Base-by-base conservation (phyloP, 2,113 vertebrate species). In the Melospiza melodia region DNA sequence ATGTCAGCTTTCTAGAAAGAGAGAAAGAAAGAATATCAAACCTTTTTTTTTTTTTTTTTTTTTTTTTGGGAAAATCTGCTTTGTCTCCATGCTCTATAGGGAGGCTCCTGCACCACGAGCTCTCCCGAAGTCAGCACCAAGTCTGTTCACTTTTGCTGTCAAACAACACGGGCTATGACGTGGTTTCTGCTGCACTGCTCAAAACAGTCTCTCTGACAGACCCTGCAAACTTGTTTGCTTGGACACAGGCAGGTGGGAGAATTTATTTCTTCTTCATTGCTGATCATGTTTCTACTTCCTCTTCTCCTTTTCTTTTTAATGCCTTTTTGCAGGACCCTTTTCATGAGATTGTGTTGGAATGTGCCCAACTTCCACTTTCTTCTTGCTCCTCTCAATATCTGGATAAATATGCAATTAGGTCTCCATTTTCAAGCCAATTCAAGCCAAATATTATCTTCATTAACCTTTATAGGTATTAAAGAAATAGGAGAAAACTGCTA, bases 81-180 rank as follows among this genome's bases (percentile, higher is more conserved):
- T 39, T 6, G 6, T 14, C 37, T 63, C 23, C 15, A 8, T 49
- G 21, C 7, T 91, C 67, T 76, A 10, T 35, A 62, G 15, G 4
- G 7, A 52, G 22, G 2, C 2, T 17, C 2, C 21, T 0, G 0
- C 28, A n/a, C 27, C 5, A 8, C 0, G 1, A 35, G 5, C 23
- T 67, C 35, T 67, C 17, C 13, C 8, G n/a, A 0, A 0, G 0
- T 21, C 72, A 52, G 11, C n/a, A n/a, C 2, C 8, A 20, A 37
- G 8, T 20, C 11, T 78, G 20, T 27, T 74, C 30, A 8, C 4
- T 9, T 81, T 15, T 71, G 33, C 18, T 59, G n/a, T 20, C 57
- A 68, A 58, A 18, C 5, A 69, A 19, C 9, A 31, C 0, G 0
- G 27, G 35, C 16, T 46, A 3, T 1, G 3, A 15, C 14, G 4